phyloP scores from a whole-genome alignment of 2,113 vertebrate species.

The Syngnathus typhle region DNA sequence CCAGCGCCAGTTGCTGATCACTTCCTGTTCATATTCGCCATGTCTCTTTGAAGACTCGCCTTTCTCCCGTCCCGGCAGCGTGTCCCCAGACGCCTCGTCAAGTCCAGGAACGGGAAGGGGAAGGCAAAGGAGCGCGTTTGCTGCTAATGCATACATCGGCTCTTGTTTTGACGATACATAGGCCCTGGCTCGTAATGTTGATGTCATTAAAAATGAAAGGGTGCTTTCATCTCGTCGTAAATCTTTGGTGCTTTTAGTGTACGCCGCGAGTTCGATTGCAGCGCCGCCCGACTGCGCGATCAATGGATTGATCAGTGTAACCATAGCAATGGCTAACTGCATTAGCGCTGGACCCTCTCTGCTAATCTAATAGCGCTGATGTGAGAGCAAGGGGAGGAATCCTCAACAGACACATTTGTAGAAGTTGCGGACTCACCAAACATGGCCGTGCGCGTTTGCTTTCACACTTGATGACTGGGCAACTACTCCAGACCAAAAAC shows the following conservation, averaged over 20 bases:
- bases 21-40: neutral
- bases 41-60: neutral
- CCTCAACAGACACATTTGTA: neutral
- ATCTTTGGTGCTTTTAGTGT: neutral
- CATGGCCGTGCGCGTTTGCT: no score
- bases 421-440: neutral
- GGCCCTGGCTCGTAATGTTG: neutral
- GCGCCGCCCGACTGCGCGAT: neutral
- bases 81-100: neutral
- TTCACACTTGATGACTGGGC: neutral
- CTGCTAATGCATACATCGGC: neutral
- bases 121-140: neutral
- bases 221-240: neutral
- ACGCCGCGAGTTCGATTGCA: neutral
- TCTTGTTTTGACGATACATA: neutral
- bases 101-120: neutral
- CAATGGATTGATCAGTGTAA: constrained; percentile 25
- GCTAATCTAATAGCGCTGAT: constrained; percentile 22
- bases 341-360: constrained; percentile 37
- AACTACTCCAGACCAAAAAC: neutral
- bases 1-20: neutral
- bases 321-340: constrained; percentile 37
- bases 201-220: neutral
- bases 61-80: neutral
- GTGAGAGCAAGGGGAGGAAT: neutral